Base-by-base conservation (phyloP, 1,140 invertebrate genomes). In the Drosophila azteca region DNA sequence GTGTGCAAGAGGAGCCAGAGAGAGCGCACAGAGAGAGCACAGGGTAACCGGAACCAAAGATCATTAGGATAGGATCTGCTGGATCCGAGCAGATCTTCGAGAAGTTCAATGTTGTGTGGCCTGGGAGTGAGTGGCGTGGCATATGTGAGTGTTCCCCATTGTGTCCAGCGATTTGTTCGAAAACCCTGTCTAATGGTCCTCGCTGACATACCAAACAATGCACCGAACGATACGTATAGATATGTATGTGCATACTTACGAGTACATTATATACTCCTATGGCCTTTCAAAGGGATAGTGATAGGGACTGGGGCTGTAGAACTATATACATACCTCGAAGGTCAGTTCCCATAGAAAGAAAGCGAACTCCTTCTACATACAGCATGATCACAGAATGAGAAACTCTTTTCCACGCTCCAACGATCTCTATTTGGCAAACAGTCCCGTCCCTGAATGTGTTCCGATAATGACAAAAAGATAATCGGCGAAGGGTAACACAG, bases 401-500 rank as follows among this genome's bases (percentile, higher is more conserved):
- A 85, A 85, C 82, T 85, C 82, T 87, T 76, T 71, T 58, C 46
- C 22, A 55, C 65, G 82, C 75, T 74, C 75, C 70, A 43, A 20
- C 79, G 79, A 22, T 15, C 65, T 54, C 57, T 78, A 45, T 87
- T 85, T 87, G 60, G 50, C 60, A 88, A 87, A 76, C 59, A 87
- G 60, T 51, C 41, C 58, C 41, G 62, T 62, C 35, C 41, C 55
- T 61, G 53, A 15, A 24, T 52, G 24, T 59, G 9, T 13, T 26
- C 35, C 13, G 77, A 81, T 80, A 66, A 70, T 80, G 81, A 63
- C 82, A 81, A 53, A 77, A 66, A 77, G 78, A 84, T 85, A 81
- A 80, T 69, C 61, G 62, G 11, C 48, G 24, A 73, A 69, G 59
- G 63, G 59, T 54, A 75, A 53, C 44, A 65, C 75, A 60, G 24